These are phyloP conservation scores for Hemibagrus guttatus DNA, from an alignment of 2,797 vertebrate species.

Conservation along the genomic window DNA sequence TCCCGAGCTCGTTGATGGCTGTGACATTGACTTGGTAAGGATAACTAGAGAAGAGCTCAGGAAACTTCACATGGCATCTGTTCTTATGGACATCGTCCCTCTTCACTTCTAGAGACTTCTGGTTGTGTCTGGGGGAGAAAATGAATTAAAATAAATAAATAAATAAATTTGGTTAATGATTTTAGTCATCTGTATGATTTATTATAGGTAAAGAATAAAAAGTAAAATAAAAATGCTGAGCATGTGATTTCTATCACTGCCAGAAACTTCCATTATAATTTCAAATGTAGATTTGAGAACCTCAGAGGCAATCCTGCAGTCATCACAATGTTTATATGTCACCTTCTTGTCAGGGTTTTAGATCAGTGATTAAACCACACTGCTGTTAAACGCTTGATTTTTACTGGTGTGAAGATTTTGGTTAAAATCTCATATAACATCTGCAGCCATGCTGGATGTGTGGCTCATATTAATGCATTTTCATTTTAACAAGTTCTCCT, in stretches of 20 bases:
- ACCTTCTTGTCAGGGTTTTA: background rate
- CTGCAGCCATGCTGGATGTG: background rate
- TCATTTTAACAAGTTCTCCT: background rate
- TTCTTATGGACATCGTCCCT: slow-evolving; percentile 89
- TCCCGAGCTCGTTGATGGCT: slow-evolving; percentile 88
- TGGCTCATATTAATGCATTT: background rate
- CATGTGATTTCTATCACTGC: background rate
- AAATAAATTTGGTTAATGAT: background rate
- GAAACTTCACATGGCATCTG: slow-evolving; percentile 90
- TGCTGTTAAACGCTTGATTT: background rate
- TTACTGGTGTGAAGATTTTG: background rate
- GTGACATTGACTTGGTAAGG: slow-evolving; percentile 93
- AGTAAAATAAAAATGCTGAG: background rate
- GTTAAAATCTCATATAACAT: background rate
- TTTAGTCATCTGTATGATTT: background rate
- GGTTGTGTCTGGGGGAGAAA: slow-evolving; percentile 81
- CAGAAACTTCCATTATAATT: background rate
- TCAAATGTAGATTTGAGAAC: background rate
- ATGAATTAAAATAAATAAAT: background rate
- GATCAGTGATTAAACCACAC: background rate
- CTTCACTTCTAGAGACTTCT: slow-evolving; percentile 85
- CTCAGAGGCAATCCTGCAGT: no score
- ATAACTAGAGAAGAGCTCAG: slow-evolving; percentile 90
- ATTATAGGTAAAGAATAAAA: background rate
- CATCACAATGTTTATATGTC: background rate